Base-by-base conservation (phyloP, 2,113 vertebrate genomes). In the Spermophilus dauricus region DNA sequence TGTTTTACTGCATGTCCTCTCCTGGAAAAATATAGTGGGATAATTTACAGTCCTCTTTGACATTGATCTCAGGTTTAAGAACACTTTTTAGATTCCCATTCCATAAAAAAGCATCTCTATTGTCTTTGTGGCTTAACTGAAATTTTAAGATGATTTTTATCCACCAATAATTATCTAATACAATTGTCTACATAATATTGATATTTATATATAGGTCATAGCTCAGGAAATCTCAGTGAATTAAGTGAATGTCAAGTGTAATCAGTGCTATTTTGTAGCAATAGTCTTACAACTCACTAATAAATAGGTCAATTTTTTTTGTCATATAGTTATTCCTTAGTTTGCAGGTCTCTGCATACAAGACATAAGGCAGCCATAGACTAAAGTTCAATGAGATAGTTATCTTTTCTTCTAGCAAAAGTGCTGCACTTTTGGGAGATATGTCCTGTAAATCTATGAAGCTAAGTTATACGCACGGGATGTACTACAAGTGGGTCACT, bases 341-440 rank as follows among this genome's bases (percentile, higher is more conserved):
- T 22, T 73, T n/a, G 0, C 2, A 69, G 11, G 18, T 93, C 13
- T 65, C 14, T n/a, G 2, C 2, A 16, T 8, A 70, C 2, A 26
- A 12, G 8, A 51, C 37, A 3, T 45, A 45, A 58, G 2, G 32
- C 0, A 39, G 0, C 17, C 5, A 16, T n/a, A 82, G 2, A 13
- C 65, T 78, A 28, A 75, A n/a, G 0, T 16, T 78, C 42, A 82
- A 20, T 77, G 32, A 8, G 3, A 51, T 2, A 42, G 80, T 12
- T 8, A 69, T 39, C 69, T 8, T 48, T 3, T 72, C 20, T 14
- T 65, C 7, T 63, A 45, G 7, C 20, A 75, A 61, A 75, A 84
- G 4, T 61, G 1, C 2, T 42, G n/a, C 42, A 9, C 13, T 26
- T 45, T 63, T 30, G 1, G 9, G 4, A 82, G 14, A n/a, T 53